Base-by-base conservation (phyloP, 2,888 invertebrate genomes). In the Erebia palarica region DNA sequence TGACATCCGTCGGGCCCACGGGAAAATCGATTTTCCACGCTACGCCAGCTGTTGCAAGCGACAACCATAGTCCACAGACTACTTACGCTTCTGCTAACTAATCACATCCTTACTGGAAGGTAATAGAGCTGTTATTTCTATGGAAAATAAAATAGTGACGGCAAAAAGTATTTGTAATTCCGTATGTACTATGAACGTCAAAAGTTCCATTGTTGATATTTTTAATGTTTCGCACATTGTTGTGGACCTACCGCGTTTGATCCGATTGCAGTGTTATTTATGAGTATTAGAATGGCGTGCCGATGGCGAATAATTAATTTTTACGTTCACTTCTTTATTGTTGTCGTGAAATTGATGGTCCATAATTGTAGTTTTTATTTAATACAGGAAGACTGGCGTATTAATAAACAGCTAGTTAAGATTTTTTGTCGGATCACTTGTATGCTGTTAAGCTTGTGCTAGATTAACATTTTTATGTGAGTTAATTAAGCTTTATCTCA, bases 211-310 rank as follows among this genome's bases (percentile, higher is more conserved):
- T 92, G 92, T 92, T 92, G 92, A 93, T 93, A 92, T 91, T 91
- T 93, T 92, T 92, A 92, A 93, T 92, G 93, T 92, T 92, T 93
- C 91, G 92, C 92, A 91, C 92, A 92, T 92, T 92, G 92, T 92
- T 88, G 82, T 79, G 83, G 91, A 90, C 91, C 91, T 82, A 90
- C 92, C 91, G 88, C 90, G 88, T 88, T 91, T 89, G 90, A 92
- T 92, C 92, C 88, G 90, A 91, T 92, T 90, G 88, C 84, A 80
- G 84, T 82, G 85, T 92, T 88, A 93, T 93, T 93, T 92, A 93
- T 92, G 92, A 88, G 91, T 87, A 90, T 91, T 89, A 90, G 88
- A 92, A 87, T 89, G 86, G 86, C 92, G 89, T 92, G 90, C 86
- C 83, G 86, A 89, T 86, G 81, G 84, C 88, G 86, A 84, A 86